A percentile compares a stretch with the other conserved stretches of the same genome.
Evolutionary conservation across 2,113 vertebrate genomes (phyloP).

Genomic region (Nettapus auritus): DNA sequence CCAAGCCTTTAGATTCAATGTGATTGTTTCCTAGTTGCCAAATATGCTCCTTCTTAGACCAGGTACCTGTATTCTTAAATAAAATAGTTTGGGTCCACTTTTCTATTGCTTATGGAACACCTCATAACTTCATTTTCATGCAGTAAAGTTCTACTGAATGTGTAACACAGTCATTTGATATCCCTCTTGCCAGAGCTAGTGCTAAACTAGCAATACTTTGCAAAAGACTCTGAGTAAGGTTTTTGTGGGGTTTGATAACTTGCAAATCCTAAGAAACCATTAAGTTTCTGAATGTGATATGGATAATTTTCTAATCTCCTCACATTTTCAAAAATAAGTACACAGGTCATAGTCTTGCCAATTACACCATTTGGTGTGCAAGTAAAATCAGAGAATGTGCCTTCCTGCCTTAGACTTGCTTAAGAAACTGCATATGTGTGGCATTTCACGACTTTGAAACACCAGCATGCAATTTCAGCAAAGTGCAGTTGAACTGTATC

Average conservation of each 20-base stretch:
- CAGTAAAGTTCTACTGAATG: neutral
- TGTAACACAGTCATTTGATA: neutral
- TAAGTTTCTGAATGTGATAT: neutral
- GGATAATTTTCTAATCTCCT: neutral
- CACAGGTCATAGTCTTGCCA: neutral
- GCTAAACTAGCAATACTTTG: neutral
- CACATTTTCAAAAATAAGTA: neutral
- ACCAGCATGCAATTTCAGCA: neutral
- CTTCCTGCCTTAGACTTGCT: neutral
- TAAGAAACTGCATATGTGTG: neutral
- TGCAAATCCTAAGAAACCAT: neutral
- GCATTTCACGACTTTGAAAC: neutral
- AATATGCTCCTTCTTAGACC: neutral
- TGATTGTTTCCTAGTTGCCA: slow-evolving; percentile 7
- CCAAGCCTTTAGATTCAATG: slow-evolving; percentile 34
- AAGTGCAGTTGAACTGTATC: neutral
- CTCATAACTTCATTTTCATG: neutral
- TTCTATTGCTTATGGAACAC: neutral
- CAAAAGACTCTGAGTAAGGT: neutral
- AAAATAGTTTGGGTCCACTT: neutral
- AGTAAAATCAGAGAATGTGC: neutral
- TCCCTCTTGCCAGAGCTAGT: neutral
- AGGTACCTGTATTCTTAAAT: neutral
- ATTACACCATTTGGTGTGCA: neutral
- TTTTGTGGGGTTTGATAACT: neutral